These are phyloP conservation scores for Vanessa cardui DNA, from an alignment of 2,888 invertebrate genomes.

Conservation along the genomic window DNA sequence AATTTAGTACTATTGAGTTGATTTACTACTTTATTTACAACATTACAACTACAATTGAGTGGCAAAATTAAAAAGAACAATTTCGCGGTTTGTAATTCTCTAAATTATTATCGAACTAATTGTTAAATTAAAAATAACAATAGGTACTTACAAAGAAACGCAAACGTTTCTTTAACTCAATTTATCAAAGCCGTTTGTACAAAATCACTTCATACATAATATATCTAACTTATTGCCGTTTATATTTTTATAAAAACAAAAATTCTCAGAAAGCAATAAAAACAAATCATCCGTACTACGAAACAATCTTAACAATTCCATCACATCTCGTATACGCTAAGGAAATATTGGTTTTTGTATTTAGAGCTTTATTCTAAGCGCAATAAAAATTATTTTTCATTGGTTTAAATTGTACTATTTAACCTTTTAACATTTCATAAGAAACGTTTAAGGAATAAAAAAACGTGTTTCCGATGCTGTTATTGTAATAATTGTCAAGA, in stretches of 20 bases:
- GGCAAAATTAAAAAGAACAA: too few relatives aligned
- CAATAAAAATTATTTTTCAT: constrained; percentile 6
- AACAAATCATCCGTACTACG: constrained; percentile 12
- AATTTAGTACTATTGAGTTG: too few relatives aligned
- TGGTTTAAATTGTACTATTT: not conserved
- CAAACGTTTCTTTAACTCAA: too few relatives aligned
- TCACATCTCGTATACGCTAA: not conserved
- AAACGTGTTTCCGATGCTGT: constrained; percentile 38
- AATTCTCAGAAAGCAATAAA: constrained; percentile 13
- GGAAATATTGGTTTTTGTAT: not conserved
- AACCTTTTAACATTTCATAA: constrained; percentile 18
- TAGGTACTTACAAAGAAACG: too few relatives aligned
- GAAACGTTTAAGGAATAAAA: constrained; percentile 38
- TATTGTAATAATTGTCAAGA: constrained; percentile 40
- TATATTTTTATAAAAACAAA: constrained; percentile 9
- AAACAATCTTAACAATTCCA: constrained; percentile 14
- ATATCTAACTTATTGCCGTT: not conserved
- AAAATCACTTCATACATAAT: not conserved
- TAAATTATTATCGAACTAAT: too few relatives aligned
- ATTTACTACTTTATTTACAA: too few relatives aligned
- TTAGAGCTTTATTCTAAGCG: not conserved
- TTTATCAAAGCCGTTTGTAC: too few relatives aligned
- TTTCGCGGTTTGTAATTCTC: too few relatives aligned
- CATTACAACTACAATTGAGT: too few relatives aligned
- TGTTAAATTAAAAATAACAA: too few relatives aligned